These are phyloP conservation scores for Eulemur coronatus DNA, from an alignment of 2,797 vertebrate species.

Conservation along the genomic window DNA sequence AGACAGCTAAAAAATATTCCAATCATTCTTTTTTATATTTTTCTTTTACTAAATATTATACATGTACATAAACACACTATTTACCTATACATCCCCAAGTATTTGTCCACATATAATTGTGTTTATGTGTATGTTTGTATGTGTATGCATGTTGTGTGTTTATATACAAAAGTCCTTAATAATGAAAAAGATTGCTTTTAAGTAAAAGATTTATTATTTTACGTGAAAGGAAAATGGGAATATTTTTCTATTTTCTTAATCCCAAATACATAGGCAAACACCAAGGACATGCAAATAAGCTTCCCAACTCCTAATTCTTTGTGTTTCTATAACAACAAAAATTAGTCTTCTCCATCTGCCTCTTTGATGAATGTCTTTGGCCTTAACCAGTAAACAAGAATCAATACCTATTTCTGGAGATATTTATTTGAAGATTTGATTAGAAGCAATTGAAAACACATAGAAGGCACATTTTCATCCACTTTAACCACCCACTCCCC, in stretches of 20 bases:
- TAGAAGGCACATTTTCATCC: neutral
- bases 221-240: constrained; percentile 36
- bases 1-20: constrained; percentile 26
- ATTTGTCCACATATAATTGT: neutral
- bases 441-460: constrained; percentile 50
- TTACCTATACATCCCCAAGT: neutral
- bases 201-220: neutral
- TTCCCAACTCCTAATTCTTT: neutral
- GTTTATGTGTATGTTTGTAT: neutral
- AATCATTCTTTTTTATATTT: neutral
- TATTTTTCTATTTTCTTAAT: constrained; percentile 51
- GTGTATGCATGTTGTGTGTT: neutral
- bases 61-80: neutral
- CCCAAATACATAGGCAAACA: constrained; percentile 21
- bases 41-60: neutral
- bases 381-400: constrained; percentile 57
- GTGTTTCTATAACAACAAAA: constrained; percentile 63
- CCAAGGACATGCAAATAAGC: neutral
- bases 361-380: constrained; percentile 75
- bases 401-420: constrained; percentile 78
- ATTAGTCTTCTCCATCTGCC: constrained; percentile 55
- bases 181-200: neutral
- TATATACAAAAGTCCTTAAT: neutral
- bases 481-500: neutral
- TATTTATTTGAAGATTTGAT: constrained; percentile 77